Conservation (phyloP, 2,888 invertebrate genomes). For the Pseudoips prasinana region DNA sequence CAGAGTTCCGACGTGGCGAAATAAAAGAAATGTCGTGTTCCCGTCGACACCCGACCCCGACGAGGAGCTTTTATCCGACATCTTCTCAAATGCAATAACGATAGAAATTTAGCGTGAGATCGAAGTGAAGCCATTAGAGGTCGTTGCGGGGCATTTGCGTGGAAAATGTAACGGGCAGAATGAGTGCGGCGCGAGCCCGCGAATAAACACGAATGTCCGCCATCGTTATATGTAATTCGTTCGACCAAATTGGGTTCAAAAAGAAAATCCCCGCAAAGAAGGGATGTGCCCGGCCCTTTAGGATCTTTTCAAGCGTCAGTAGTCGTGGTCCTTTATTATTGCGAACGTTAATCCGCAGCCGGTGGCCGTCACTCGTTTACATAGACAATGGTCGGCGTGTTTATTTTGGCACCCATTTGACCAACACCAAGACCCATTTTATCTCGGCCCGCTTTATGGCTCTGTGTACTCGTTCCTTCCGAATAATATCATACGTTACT, state of each 20-base stretch:
- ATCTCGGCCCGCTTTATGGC: constrained; percentile 32
- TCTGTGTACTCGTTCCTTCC: constrained; percentile 26
- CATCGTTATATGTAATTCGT: constrained; percentile 28
- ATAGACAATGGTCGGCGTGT: constrained; percentile 12
- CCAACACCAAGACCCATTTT: constrained; percentile 23
- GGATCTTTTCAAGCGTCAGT: constrained; percentile 15
- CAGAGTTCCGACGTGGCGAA: constrained; percentile 6
- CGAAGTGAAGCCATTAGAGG: constrained; percentile 30
- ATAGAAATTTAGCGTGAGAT: constrained; percentile 30
- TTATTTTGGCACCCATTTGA: constrained; percentile 25
- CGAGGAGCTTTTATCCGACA: constrained; percentile 14
- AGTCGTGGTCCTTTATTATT: constrained; percentile 14
- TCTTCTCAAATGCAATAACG: constrained; percentile 25
- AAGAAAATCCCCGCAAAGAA: constrained; percentile 29
- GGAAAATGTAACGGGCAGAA: constrained; percentile 35
- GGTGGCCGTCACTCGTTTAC: constrained; percentile 8
- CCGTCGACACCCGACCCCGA: constrained; percentile 7
- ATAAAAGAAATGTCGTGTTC: constrained; percentile 19
- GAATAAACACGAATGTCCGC: constrained; percentile 30
- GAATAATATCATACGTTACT: constrained; percentile 38
- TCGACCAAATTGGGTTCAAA: constrained; percentile 24
- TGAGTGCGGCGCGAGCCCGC: constrained; percentile 17
- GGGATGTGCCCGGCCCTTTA: constrained; percentile 4
- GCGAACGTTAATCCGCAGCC: constrained; percentile 26
- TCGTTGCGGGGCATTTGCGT: constrained; percentile 29